Base-by-base conservation (phyloP, 2,888 invertebrate species). In the Noctua janthina region DNA sequence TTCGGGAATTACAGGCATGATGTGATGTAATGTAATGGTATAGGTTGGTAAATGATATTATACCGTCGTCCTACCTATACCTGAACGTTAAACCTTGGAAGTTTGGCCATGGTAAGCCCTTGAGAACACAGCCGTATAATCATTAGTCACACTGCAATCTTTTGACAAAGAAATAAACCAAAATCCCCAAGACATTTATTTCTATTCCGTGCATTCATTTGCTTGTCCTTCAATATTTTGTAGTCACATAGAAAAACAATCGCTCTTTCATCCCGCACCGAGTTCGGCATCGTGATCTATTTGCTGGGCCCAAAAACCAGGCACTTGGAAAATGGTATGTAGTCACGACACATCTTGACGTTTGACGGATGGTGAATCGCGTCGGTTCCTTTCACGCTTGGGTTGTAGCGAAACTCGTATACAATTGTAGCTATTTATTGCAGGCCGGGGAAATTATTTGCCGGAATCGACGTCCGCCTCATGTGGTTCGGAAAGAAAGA, bases 241-340 rank as follows among this genome's bases (percentile, higher is more conserved):
- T 86, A 90, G 88, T 91, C 91, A 91, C 88, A 90, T 88, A 91
- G 78, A 89, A 83, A 88, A 87, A 83, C 90, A 82, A 90, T 89
- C 89, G 84, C 87, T 92, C 90, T 90, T 91, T 91, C 90, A 89
- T 89, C 90, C 87, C 87, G 84, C 75, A 81, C 82, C 71, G 87
- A 91, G 91, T 90, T 91, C 89, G 88, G 88, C 84, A 88, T 85
- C 89, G 93, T 92, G 93, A 94, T 95, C 93, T 93, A 94, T 95
- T 94, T 95, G 94, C 93, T 93, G 93, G 89, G 92, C 91, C 91
- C 92, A 86, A 92, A 92, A 92, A 90, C 91, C 94, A 91, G 92
- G 93, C 95, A 94, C 93, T 94, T 93, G 95, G 93, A 94, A 95
- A 94, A 95, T 94, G 93, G 93, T 93, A 92, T 92, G 92, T 91